These are phyloP conservation scores for Cynocephalus volans DNA, from an alignment of 2,113 vertebrate genomes.

Conservation along the genomic window DNA sequence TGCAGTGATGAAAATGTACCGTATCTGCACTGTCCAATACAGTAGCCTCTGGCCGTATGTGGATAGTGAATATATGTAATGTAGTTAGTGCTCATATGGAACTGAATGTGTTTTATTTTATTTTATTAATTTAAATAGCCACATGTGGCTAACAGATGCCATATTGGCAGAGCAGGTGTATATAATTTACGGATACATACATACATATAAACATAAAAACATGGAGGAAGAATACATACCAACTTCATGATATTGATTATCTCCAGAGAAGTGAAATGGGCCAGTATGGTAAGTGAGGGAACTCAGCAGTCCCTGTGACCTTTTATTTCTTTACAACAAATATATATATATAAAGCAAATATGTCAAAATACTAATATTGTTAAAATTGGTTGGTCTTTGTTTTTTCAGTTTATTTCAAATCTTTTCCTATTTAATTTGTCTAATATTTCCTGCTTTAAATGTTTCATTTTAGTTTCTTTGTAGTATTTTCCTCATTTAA, in stretches of 20 bases:
- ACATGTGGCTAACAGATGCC: not conserved
- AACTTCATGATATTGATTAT: not conserved
- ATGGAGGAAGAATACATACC: not conserved
- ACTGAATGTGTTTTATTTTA: not conserved
- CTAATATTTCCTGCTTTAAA: constrained; percentile 42
- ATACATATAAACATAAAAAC: constrained; percentile 4
- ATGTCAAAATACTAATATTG: constrained; percentile 8
- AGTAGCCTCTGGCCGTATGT: not conserved
- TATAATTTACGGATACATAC: not conserved
- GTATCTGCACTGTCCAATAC: not conserved
- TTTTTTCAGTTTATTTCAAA: not conserved
- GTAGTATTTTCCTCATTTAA: not conserved
- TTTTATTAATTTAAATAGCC: constrained; percentile 37
- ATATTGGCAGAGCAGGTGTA: not conserved
- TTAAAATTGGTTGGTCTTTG: not conserved
- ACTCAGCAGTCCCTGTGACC: not conserved
- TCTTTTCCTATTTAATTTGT: constrained; percentile 44
- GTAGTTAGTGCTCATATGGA: not conserved
- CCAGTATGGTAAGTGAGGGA: not conserved
- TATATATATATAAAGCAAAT: not conserved
- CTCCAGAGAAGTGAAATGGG: not conserved
- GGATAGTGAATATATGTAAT: not conserved
- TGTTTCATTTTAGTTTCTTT: constrained; percentile 2
- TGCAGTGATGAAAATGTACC: not conserved
- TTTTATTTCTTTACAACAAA: constrained; percentile 45